phyloP scores from a whole-genome alignment of 2,888 invertebrate genomes.

The Anthophora plumipes region DNA sequence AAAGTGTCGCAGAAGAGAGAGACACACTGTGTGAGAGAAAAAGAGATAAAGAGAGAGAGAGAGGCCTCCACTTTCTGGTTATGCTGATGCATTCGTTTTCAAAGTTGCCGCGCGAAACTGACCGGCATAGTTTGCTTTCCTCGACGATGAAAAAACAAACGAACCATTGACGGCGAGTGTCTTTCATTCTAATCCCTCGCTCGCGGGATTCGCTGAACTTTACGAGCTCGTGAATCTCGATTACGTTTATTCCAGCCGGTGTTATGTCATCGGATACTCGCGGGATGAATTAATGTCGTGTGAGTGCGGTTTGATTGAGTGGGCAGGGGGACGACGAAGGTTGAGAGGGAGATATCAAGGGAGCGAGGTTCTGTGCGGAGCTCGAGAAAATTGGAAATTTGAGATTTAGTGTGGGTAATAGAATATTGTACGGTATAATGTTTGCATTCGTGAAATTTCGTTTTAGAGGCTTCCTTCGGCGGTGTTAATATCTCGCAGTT shows the following conservation, averaged over 20 bases:
- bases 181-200: not conserved
- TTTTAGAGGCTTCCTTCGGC: too few species aligned
- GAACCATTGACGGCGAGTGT: not conserved
- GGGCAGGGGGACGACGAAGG: not conserved
- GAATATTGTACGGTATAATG: too few species aligned
- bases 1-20: too few species aligned
- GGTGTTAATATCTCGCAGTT: too few species aligned
- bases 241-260: not conserved
- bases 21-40: too few species aligned
- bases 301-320: not conserved
- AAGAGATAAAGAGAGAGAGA: not conserved
- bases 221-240: slow-evolving; percentile 21
- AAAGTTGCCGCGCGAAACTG: slow-evolving; percentile 2
- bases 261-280: not conserved
- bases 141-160: slow-evolving; percentile 30
- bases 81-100: slow-evolving; percentile 34
- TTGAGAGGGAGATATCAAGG: too few species aligned
- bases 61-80: not conserved
- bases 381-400: too few species aligned
- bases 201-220: not conserved
- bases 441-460: too few species aligned
- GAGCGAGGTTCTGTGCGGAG: too few species aligned
- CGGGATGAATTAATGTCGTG: not conserved
- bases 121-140: slow-evolving; percentile 22
- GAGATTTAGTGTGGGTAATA: too few species aligned